phyloP scores from a whole-genome alignment of 2,888 invertebrate species.

The Torymus tubicola region DNA sequence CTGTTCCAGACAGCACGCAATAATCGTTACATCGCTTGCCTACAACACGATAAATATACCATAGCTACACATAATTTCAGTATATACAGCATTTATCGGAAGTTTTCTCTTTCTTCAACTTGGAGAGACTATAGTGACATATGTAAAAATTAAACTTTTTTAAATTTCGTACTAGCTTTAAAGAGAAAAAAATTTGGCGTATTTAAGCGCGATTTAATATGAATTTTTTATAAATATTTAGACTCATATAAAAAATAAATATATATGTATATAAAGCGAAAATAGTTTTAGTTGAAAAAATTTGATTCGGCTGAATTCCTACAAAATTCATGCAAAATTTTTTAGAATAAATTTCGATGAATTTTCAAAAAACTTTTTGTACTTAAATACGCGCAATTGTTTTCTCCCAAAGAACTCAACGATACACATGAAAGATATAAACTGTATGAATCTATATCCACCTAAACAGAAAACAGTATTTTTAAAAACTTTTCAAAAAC shows the following conservation, averaged over 20 bases:
- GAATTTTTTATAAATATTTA: not conserved
- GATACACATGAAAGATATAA: slow-evolving; percentile 19
- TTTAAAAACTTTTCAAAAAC: slow-evolving; percentile 45
- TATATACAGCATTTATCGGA: slow-evolving; percentile 50
- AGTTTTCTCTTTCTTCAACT: slow-evolving; percentile 31
- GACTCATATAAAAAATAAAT: slow-evolving; percentile 17
- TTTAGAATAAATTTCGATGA: not conserved
- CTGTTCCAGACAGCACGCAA: slow-evolving; percentile 63
- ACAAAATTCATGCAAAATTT: slow-evolving; percentile 1
- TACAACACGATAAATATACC: slow-evolving; percentile 63
- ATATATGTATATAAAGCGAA: slow-evolving; percentile 15
- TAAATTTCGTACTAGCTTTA: too few species aligned
- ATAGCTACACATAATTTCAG: slow-evolving; percentile 59
- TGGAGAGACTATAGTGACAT: slow-evolving; percentile 10
- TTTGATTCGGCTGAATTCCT: slow-evolving; percentile 6
- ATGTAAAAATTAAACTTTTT: slow-evolving; percentile 18
- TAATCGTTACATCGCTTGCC: slow-evolving; percentile 62
- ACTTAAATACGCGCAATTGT: slow-evolving; percentile 14
- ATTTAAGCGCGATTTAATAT: too few species aligned
- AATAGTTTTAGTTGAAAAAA: slow-evolving; percentile 15
- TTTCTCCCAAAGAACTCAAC: not conserved
- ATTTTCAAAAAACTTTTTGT: slow-evolving; percentile 10
- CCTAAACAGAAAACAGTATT: slow-evolving; percentile 42
- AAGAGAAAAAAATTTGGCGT: too few species aligned
- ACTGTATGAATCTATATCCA: slow-evolving; percentile 35